Percentiles rank a stretch among this genome's conserved stretches.
These are phyloP conservation scores for Heterodera carotae DNA, from an alignment of 1,140 invertebrate species.

Conservation along the genomic window DNA sequence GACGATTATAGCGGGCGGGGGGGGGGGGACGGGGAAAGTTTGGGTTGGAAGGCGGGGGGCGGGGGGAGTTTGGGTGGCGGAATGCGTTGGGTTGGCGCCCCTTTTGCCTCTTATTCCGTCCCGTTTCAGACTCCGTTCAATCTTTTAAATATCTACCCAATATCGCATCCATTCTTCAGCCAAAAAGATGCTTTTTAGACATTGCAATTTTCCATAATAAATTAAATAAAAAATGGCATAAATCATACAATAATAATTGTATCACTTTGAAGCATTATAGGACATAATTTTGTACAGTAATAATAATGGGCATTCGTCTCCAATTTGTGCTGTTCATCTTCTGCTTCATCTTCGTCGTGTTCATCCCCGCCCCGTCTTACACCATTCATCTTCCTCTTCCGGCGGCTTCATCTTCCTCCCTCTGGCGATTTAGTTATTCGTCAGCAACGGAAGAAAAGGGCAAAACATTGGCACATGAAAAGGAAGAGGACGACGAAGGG, in stretches of 20 bases:
- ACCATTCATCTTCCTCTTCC: not conserved
- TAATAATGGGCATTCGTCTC: not conserved
- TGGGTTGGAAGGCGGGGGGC: too few species aligned
- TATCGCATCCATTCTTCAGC: not conserved
- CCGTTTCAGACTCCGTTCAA: not conserved
- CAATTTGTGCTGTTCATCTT: not conserved
- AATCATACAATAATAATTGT: too few species aligned
- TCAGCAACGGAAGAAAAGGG: not conserved
- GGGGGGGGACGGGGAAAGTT: too few species aligned
- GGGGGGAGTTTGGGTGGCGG: too few species aligned
- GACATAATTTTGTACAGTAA: too few species aligned
- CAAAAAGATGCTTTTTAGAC: too few species aligned
- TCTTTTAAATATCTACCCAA: not conserved
- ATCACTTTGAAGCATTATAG: too few species aligned
- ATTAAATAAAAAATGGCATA: too few species aligned
- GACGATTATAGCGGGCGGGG: too few species aligned
- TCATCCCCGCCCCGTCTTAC: not conserved
- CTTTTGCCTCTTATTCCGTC: not conserved
- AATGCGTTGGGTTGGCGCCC: not conserved
- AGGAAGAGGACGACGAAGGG: not conserved
- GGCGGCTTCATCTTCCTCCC: not conserved
- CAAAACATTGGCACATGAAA: not conserved
- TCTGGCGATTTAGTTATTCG: slow-evolving; percentile 7
- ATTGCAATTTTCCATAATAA: too few species aligned
- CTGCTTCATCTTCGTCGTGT: not conserved